Base-by-base conservation (phyloP, 92 coral and sea anemone genomes). In the Isaurus tuberculatus region DNA sequence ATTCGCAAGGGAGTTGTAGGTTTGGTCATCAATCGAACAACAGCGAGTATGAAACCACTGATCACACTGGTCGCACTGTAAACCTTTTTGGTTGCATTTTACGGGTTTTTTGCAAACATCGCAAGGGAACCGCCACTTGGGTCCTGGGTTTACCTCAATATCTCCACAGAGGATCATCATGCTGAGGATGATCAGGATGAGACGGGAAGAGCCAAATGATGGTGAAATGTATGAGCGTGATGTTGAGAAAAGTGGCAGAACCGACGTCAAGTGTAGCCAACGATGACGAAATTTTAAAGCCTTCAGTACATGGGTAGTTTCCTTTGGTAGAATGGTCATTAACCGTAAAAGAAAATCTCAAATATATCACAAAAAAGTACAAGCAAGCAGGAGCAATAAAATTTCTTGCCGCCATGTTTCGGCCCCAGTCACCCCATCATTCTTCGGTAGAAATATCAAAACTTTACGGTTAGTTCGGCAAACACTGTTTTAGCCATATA, bases 41-140 rank as follows among this genome's bases (percentile, higher is more conserved):
- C 79, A 73, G 19, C 80, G 17, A 51, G 80, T 44, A 33, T 74
- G 80, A 74, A 49, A 74, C 80, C 80, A 53, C 80, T 44, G 64
- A 74, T 53, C 80, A 20, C 80, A 74, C 80, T 30, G 34, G 66
- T 51, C 80, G 51, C 80, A 74, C 30, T 74, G 80, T 44, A 74
- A 44, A 27, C 65, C 65, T 57, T 32, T 74, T 32, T 74, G 66
- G 80, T 74, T 74, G 80, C 51, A 57, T 55, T 53, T 74, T 57
- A 74, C 66, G 60, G 79, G 80, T 57, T 74, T 74, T 57, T 22
- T 53, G 80, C 80, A 73, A 30, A 73, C 46, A 53, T 53, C 80
- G 25, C 80, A 74, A 43, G 80, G 65, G 30, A 74, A 74, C 29
- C 65, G 51, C 80, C 80, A 74, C 51, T 74, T 74, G 51, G 80